Evolutionary conservation across 1,140 invertebrate species (phyloP).

Genomic region (Frieseomelitta varia): DNA sequence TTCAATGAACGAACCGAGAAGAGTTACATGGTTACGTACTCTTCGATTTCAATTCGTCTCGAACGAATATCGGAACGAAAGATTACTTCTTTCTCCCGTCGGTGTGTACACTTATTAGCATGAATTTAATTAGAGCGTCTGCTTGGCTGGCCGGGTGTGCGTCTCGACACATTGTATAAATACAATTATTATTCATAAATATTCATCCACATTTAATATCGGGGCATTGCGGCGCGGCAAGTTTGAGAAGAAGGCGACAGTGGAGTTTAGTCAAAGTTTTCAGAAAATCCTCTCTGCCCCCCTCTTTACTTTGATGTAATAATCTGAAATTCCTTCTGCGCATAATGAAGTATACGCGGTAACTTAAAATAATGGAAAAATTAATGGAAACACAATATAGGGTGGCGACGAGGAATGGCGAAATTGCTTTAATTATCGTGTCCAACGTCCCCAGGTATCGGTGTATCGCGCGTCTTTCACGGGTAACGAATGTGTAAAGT

Average conservation of each 20-base stretch:
- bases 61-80: not conserved
- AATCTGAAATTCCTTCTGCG: slow-evolving; percentile 53
- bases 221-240: slow-evolving; percentile 53
- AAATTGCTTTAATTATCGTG: slow-evolving; percentile 35
- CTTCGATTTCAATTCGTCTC: not conserved
- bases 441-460: not conserved
- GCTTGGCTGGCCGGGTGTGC: slow-evolving; percentile 28
- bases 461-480: not conserved
- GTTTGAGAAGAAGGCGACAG: slow-evolving; percentile 52
- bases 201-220: slow-evolving; percentile 78
- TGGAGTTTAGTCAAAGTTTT: slow-evolving; percentile 61
- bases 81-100: slow-evolving; percentile 33
- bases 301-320: slow-evolving; percentile 55
- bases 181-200: slow-evolving; percentile 79
- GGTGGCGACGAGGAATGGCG: not conserved
- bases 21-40: not conserved
- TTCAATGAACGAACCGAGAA: slow-evolving; percentile 14
- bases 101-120: slow-evolving; percentile 68
- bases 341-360: slow-evolving; percentile 40
- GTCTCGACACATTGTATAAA: slow-evolving; percentile 72
- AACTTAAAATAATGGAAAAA: slow-evolving; percentile 48
- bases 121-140: slow-evolving; percentile 75
- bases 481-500: not conserved
- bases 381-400: slow-evolving; percentile 51
- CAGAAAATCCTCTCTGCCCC: slow-evolving; percentile 49